Evolutionary conservation across 2,888 invertebrate genomes (phyloP), one percentile per base, ranked within the genome.

Genomic region (Punctoribates punctum): DNA sequence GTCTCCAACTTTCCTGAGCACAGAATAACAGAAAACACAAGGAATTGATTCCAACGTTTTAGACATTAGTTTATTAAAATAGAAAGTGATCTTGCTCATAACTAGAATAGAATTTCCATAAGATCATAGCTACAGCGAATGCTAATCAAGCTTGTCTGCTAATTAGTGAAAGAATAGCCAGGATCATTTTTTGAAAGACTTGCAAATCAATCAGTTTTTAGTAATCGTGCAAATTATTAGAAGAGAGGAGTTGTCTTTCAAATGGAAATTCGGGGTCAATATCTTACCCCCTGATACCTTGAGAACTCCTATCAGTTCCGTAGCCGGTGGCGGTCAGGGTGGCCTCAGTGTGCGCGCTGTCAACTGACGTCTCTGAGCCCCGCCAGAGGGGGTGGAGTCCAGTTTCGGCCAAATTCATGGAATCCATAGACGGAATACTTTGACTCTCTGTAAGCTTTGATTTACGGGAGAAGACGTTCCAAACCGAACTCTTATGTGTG

Each of bases 241-340:
- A 73, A n/a, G 1, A 23, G 11, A 27, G 29, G 46, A 11, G 29
- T 67, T 38, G 67, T 67, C 42, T 65, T 34, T 34, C 34, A 34
- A n/a, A n/a, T 17, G 11, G 34, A 65, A 65, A 51, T 38, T 29
- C 38, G 75, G 75, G 76, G 73, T 57, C 48, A 76, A 54, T 73
- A 76, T 75, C 77, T 78, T 79, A 80, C 80, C 79, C 78, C 62
- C 73, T 73, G 74, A 77, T 77, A 77, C 78, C 78, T 76, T 78
- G 67, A 27, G 76, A 48, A 38, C 54, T 65, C 65, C 65, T 20
- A 34, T 65, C 65, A 65, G 73, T 77, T 73, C 73, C 38, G 34
- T 48, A 54, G 17, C 76, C 73, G 9, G 48, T 70, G 29, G 62
- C 48, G 34, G 27, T 17, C 20, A n/a, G 2, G 48, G 73, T 46